phyloP scores from a whole-genome alignment of 1,140 invertebrate species.

The Drosophila suzukii region DNA sequence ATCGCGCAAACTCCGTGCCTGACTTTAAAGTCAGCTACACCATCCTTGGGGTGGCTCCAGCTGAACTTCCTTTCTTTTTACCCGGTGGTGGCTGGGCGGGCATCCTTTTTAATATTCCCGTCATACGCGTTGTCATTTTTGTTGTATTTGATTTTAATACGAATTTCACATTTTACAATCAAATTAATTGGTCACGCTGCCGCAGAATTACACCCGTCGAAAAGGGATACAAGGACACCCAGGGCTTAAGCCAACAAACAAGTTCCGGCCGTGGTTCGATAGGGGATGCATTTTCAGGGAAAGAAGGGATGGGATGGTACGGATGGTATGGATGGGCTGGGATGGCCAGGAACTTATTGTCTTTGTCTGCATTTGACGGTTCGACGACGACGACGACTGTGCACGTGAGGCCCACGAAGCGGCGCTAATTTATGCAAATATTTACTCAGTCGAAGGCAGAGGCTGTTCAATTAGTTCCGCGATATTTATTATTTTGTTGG shows the following conservation, averaged over 20 bases:
- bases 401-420: constrained; percentile 73
- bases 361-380: constrained; percentile 74
- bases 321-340: neutral
- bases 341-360: constrained; percentile 50
- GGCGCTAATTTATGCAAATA: constrained; percentile 81
- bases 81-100: constrained; percentile 46
- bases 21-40: constrained; percentile 69
- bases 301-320: constrained; percentile 1
- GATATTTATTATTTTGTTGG: constrained; percentile 82
- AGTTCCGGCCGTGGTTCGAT: constrained; percentile 18
- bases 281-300: constrained; percentile 59
- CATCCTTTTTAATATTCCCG: constrained; percentile 79
- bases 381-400: constrained; percentile 33
- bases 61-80: neutral
- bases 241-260: constrained; percentile 72
- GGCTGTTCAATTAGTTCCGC: constrained; percentile 80
- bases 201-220: constrained; percentile 70
- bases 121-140: constrained; percentile 81
- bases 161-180: constrained; percentile 84
- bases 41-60: constrained; percentile 39
- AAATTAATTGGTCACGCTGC: constrained; percentile 84
- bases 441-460: constrained; percentile 46
- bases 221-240: constrained; percentile 37
- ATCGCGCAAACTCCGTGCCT: constrained; percentile 79
- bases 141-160: constrained; percentile 84